Evolutionary conservation across 1,140 invertebrate species (phyloP).

Genomic region (Drosophila equinoxialis): DNA sequence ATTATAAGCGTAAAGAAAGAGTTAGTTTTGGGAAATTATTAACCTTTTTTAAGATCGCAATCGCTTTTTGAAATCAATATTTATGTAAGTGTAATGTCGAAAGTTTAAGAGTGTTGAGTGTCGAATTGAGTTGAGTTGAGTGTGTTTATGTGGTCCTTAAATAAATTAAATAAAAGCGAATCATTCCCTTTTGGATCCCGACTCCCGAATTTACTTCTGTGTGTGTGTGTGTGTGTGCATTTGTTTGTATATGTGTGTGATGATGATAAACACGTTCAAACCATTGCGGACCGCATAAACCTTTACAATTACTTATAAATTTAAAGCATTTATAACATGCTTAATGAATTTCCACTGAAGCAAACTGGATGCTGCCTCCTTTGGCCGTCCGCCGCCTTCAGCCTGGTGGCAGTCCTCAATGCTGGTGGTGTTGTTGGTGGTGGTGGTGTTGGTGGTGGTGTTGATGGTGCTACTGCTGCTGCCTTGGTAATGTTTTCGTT

Average conservation of each 20-base stretch:
- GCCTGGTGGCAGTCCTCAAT: slow-evolving; percentile 16
- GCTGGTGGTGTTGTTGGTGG: too few relatives aligned
- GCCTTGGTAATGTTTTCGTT: slow-evolving; percentile 73
- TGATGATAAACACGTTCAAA: slow-evolving; percentile 74
- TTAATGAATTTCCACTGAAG: slow-evolving; percentile 73
- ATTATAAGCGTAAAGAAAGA: too few relatives aligned
- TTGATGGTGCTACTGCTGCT: slow-evolving; percentile 21
- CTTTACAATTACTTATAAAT: slow-evolving; percentile 80
- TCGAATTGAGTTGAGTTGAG: slow-evolving; percentile 3
- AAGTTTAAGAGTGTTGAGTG: background rate
- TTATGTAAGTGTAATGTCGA: background rate
- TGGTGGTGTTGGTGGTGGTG: background rate
- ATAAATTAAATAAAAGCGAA: slow-evolving; percentile 62
- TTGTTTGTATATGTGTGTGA: slow-evolving; percentile 12
- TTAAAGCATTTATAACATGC: slow-evolving; percentile 77
- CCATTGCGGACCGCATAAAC: slow-evolving; percentile 72
- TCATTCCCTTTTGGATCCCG: background rate
- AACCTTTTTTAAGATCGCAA: too few relatives aligned
- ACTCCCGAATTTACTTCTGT: slow-evolving; percentile 15
- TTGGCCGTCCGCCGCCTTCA: background rate
- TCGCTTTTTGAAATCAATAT: background rate
- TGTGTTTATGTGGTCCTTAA: slow-evolving; percentile 65
- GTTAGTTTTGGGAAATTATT: too few relatives aligned
- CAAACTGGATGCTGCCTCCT: slow-evolving; percentile 33
- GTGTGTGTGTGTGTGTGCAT: slow-evolving; percentile 20